Base-by-base conservation (phyloP, 92 coral and sea anemone genomes). In the Siderastrea radians region DNA sequence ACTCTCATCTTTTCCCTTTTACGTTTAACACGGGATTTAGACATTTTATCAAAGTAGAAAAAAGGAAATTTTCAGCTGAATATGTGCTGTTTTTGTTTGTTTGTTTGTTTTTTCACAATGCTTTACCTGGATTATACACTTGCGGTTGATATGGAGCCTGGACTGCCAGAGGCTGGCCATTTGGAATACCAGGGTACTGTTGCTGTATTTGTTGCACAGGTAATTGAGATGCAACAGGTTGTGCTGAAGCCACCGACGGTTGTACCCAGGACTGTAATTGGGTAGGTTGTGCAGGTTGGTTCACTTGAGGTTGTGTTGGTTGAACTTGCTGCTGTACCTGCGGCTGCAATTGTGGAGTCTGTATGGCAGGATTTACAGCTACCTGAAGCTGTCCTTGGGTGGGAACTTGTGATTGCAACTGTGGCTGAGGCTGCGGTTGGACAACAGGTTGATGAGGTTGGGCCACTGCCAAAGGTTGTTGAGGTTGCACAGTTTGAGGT, bases 121-220 rank as follows among this genome's bases (percentile, higher is more conserved):
- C 16, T 59, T 59, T 46, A 82, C 86, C 86, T 71, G 78, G 3
- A 49, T 11, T 55, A 12, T 52, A 17, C 12, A 55, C 69, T 48
- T 54, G 26, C 6, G 69, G 47, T 26, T 19, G 78, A 10, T 55
- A 54, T n/a, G 77, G 4, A 9, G 67, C 0, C 62, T 69, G 86
- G 51, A 26, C 43, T 55, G 19, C 57, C 43, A 4, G 58, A 45
- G 57, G 68, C 70, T 60, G 44, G 6, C 49, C 45, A 43, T 38
- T 5, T 3, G 80, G 51, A 1, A 11, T 55, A 9, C 6, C 26
- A 14, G 19, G 55, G 3, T 69, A 14, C 16, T 26, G 74, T 16
- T 50, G 75, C 50, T 26, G 84, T 7, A 9, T 6, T 9, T 52
- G 75, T 26, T 26, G 48, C 14, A 6, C 62, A 26, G 53, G 68